Evolutionary conservation across 2,888 invertebrate genomes (phyloP).

Genomic region (Corbicula japonica): DNA sequence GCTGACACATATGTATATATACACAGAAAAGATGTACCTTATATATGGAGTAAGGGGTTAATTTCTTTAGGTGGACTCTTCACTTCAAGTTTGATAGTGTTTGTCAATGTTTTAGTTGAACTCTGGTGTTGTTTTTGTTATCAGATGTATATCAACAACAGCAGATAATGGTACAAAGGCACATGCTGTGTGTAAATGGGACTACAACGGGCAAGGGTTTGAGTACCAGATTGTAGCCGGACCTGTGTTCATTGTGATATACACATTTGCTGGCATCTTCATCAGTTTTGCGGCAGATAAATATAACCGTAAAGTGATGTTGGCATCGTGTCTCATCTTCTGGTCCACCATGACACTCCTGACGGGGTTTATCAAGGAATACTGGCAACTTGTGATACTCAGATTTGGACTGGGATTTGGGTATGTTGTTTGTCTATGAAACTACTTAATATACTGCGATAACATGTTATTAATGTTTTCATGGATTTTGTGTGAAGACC

Average conservation of each 20-base stretch:
- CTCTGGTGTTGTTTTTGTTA: too few relatives aligned
- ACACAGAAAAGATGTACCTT: background rate
- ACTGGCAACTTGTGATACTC: conserved; percentile 95
- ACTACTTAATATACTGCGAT: too few relatives aligned
- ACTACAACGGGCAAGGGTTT: conserved; percentile 95
- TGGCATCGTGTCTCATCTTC: conserved; percentile 92
- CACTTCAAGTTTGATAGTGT: too few relatives aligned
- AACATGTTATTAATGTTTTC: too few relatives aligned
- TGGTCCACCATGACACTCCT: conserved; percentile 94
- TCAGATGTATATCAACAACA: conserved; percentile 53
- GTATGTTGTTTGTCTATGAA: conserved; percentile 86
- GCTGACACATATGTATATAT: too few relatives aligned
- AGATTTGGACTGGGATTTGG: conserved; percentile 95
- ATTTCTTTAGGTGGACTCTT: background rate
- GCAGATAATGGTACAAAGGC: conserved; percentile 86
- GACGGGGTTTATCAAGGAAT: conserved; percentile 94
- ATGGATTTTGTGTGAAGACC: too few relatives aligned
- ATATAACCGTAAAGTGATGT: conserved; percentile 87
- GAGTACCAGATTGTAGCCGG: conserved; percentile 97
- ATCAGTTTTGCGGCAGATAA: conserved; percentile 91
- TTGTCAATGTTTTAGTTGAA: too few relatives aligned
- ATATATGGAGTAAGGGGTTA: background rate
- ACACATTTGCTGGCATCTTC: conserved; percentile 94
- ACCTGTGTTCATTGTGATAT: conserved; percentile 96
- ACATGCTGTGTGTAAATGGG: conserved; percentile 94